phyloP scores from a whole-genome alignment of 2,113 vertebrate species.

The Callipepla californica region DNA sequence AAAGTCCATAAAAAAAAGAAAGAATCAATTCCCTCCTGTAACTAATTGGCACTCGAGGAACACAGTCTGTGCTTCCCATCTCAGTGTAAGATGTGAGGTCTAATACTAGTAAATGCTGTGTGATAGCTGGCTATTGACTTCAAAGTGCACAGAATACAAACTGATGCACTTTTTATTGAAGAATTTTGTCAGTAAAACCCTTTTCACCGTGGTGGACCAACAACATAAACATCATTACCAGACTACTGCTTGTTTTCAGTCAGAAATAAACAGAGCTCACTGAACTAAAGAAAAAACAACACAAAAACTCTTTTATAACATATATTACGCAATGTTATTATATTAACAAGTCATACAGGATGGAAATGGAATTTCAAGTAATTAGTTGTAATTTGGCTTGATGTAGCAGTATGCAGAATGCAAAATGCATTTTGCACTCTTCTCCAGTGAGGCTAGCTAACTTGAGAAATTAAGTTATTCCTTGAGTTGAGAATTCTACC shows the following conservation, averaged over 20 bases:
- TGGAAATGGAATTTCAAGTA: constrained; percentile 57
- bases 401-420: background rate
- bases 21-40: background rate
- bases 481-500: background rate
- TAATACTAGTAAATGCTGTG: background rate
- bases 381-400: constrained; percentile 52
- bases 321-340: background rate
- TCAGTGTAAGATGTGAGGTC: background rate
- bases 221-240: background rate
- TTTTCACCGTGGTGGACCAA: background rate
- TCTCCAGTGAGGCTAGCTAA: constrained; percentile 45
- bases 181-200: background rate
- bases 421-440: constrained; percentile 25
- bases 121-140: background rate
- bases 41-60: background rate
- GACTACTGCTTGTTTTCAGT: background rate
- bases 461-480: background rate
- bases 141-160: background rate
- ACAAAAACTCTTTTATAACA: background rate
- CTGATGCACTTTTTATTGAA: background rate
- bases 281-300: background rate
- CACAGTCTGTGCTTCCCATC: background rate
- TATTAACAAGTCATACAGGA: constrained; percentile 52
- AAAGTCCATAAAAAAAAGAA: background rate
- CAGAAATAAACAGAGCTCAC: background rate